phyloP scores from a whole-genome alignment of 2,888 invertebrate species.

The Agriopis marginaria region DNA sequence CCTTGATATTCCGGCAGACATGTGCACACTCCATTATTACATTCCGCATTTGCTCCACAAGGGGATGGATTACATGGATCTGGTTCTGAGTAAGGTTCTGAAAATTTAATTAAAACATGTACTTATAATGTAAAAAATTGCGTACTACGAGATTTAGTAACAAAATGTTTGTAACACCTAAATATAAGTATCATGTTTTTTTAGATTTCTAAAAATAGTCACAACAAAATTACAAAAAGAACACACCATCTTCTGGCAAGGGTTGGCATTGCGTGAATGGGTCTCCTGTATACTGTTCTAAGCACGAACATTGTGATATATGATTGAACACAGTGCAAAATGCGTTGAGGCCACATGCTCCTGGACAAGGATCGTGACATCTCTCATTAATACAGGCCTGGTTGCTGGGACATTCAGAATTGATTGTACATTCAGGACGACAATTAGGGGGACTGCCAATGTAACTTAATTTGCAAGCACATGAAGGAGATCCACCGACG shows the following conservation, averaged over 20 bases:
- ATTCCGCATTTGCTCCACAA: conserved; percentile 90
- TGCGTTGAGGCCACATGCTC: conserved; percentile 88
- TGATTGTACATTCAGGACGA: conserved; percentile 89
- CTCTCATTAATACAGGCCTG: conserved; percentile 89
- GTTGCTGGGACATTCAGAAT: conserved; percentile 89
- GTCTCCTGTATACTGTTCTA: conserved; percentile 86
- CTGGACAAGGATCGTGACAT: conserved; percentile 89
- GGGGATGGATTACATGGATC: conserved; percentile 89
- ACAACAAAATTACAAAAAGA: conserved; percentile 7
- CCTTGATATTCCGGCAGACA: conserved; percentile 92
- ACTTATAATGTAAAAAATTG: background rate
- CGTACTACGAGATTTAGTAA: background rate
- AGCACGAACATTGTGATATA: conserved; percentile 88
- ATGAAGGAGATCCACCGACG: conserved; percentile 85
- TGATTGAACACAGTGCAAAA: conserved; percentile 87
- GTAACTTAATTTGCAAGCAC: conserved; percentile 87
- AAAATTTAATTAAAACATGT: conserved; percentile 34
- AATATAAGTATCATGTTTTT: background rate
- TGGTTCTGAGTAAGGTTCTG: conserved; percentile 61
- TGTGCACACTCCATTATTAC: conserved; percentile 89
- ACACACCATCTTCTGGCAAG: conserved; percentile 68
- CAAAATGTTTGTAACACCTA: background rate
- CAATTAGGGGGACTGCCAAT: conserved; percentile 89
- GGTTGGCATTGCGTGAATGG: conserved; percentile 83
- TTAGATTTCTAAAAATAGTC: background rate